Evolutionary conservation across 2,888 invertebrate species (phyloP), one percentile per base, ranked within the genome.

Genomic region (Nudaria mundana): DNA sequence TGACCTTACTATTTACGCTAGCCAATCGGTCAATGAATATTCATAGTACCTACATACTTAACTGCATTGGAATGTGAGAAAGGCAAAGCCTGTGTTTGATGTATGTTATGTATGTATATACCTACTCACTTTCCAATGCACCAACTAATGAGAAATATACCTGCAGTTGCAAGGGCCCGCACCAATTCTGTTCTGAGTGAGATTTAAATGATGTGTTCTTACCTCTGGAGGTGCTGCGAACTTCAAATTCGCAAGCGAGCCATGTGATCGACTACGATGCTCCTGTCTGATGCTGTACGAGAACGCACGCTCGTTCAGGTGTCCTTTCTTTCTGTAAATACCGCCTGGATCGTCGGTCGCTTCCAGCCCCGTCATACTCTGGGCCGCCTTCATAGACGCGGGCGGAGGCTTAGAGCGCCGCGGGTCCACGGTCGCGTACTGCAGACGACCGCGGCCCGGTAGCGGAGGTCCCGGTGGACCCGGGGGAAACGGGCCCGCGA

Each of bases 201-300:
- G n/a, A n/a, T n/a, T 4, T 7, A 20, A 20, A 20, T 18, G 18
- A 3, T 18, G 5, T 33, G 11, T 14, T 44, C 87, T 83, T 53
- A 89, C 89, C 81, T 89, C 89, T 29, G 89, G 89, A 51, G 95
- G 94, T 53, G 94, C 94, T 59, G 94, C 95, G 81, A 97, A 97
- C 75, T 97, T 96, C 48, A 97, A 88, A 73, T 97, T 97, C 46
- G 97, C 96, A 74, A 97, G 89, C 44, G 96, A 96, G 44, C 97
- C 97, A 78, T 97, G 97, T 66, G 97, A 97, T 47, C 97, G 91
- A 74, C 97, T 97, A 53, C 97, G 92, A 74, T 97, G 97, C 76
- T 97, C 97, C 76, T 97, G 97, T 40, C 97, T 90, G 70, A 97
- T 97, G 59, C 97, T 97, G 84, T 97, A 97, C 40, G 96, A 96